Evolutionary conservation across 2,797 vertebrate genomes (phyloP), one percentile per base, ranked within the genome.

Genomic region (Onychomys leucogaster): DNA sequence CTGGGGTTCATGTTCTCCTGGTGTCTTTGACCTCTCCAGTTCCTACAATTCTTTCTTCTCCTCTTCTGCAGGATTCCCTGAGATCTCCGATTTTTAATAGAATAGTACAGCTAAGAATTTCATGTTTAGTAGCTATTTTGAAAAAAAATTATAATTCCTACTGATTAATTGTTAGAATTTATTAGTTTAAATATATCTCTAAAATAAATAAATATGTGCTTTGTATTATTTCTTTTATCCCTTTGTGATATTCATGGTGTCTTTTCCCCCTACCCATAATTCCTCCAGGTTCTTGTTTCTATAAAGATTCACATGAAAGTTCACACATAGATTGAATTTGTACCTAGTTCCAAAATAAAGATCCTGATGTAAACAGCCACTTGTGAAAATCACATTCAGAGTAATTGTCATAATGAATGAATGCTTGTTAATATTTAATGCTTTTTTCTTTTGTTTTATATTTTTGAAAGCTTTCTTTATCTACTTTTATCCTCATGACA

Each of bases 111-210:
- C 41, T 49, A 63, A 81, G 2, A 61, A 8, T 89, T 91, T 27
- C 25, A 69, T 78, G 43, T 90, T 76, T 88, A 81, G 46, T 81
- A 73, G 11, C n/a, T 85, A 84, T 81, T 90, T 77, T 89, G 0
- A 71, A 7, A 77, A 52, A n/a, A 52, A 12, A 16, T 13, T 65
- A 46, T 88, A 91, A 96, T 96, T 89, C 32, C 59, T n/a, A 4
- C 75, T 95, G 55, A 86, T 97, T 85, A n/a, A 88, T 57, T 90
- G 14, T n/a, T 80, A 85, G n/a, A n/a, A 94, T 86, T 85, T 14
- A 77, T n/a, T 94, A 55, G 29, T 95, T 91, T 78, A 76, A 80
- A 75, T 63, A 2, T 83, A 34, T 78, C 12, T 94, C 13, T 27
- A 88, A 97, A 73, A 27, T 43, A 91, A 93, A 57, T 86, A 57